Evolutionary conservation across 2,113 vertebrate species (phyloP), one percentile per base, ranked within the genome.

Genomic region (Todiramphus chloris): DNA sequence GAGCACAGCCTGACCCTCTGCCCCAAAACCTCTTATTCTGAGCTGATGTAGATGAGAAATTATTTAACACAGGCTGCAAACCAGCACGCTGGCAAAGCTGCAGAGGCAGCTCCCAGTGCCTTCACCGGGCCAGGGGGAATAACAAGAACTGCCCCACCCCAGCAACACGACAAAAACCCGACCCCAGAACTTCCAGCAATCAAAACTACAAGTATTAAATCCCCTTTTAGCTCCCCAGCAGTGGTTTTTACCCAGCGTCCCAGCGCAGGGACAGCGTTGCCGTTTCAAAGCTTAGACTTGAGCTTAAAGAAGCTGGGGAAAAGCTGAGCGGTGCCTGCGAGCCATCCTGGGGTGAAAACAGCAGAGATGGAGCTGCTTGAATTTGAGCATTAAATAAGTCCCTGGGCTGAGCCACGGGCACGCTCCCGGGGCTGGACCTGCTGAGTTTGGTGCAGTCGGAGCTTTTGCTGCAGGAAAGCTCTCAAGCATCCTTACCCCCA

Each of bases 281-380:
- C 55, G 5, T 69, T 90, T 95, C 92, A 94, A 90, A 95, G 94
- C 92, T 93, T 14, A 39, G 85, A 33, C 58, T 73, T 20, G 63
- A 92, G 84, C 37, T 93, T 78, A 83, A 83, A 89, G 60, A 7
- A 94, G 87, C 83, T 48, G 68, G 92, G 91, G 23, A 77, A 73
- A 77, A 77, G 76, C 96, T 93, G 87, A 20, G 89, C 50, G 1
- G 59, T 21, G 73, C 30, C 89, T 74, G 68, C 1, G 51, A 87
- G 91, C 53, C 5, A 1, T 48, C 50, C 58, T 0, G 0, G 87
- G 83, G 64, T 87, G 44, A 62, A 44, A 64, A 78, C 24, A 50
- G 60, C 82, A 50, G 46, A 53, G 82, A 87, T 53, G 13, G 73
- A 92, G 77, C 35, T 2, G 16, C 76, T 96, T 94, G 18, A 30